Percentiles rank a stretch among this genome's conserved stretches.
phyloP scores from a whole-genome alignment of 2,797 vertebrate genomes.

The Sebastiscus albofasciatus region DNA sequence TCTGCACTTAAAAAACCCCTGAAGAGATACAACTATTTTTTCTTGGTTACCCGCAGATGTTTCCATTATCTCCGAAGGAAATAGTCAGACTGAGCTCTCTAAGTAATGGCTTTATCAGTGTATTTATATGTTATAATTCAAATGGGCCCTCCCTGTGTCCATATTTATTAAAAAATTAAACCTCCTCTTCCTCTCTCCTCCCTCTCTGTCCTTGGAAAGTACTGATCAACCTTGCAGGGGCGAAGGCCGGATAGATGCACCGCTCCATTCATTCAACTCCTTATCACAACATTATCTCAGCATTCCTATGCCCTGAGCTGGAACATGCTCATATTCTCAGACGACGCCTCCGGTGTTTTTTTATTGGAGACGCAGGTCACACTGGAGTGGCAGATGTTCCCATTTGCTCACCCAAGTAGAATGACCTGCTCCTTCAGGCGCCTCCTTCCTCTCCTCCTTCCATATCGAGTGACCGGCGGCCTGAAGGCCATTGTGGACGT shows the following conservation, averaged over 20 bases:
- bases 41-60: not conserved
- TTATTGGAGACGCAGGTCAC: slow-evolving; percentile 67
- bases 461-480: slow-evolving; percentile 69
- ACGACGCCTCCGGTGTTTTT: slow-evolving; percentile 64
- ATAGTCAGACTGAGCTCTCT: not conserved
- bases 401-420: slow-evolving; percentile 79
- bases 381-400: slow-evolving; percentile 77
- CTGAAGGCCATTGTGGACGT: slow-evolving; percentile 61
- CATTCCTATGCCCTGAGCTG: slow-evolving; percentile 83
- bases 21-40: not conserved
- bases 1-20: not conserved
- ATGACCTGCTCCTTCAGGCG: slow-evolving; percentile 74
- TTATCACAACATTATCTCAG: slow-evolving; percentile 81
- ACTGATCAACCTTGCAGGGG: slow-evolving; percentile 45
- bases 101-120: not conserved
- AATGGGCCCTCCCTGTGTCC: not conserved
- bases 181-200: slow-evolving; percentile 7
- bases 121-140: not conserved
- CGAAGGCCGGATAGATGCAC: slow-evolving; percentile 44
- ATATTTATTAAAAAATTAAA: not conserved
- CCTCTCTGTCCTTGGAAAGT: slow-evolving; percentile 53
- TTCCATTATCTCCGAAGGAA: not conserved
- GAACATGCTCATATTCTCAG: slow-evolving; percentile 77
- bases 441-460: slow-evolving; percentile 62
- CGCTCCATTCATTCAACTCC: slow-evolving; percentile 60